Conservation (phyloP, 53 echinoderm and acorn worm species). For the Hippasteria phrygiana region DNA sequence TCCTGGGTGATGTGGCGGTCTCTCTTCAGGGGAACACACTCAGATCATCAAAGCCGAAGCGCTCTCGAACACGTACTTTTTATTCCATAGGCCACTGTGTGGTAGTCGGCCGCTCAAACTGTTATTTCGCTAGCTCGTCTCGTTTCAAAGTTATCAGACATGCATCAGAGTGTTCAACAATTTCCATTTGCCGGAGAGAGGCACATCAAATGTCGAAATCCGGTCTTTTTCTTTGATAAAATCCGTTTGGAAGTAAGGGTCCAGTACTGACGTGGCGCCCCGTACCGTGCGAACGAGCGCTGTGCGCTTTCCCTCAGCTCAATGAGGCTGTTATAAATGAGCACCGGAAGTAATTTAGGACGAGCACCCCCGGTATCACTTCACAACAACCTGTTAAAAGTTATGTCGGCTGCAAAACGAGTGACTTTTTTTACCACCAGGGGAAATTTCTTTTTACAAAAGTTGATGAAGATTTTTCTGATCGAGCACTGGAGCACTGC, state of each 20-base stretch:
- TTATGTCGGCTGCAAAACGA: background rate
- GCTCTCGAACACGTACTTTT: background rate
- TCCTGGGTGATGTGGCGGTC: background rate
- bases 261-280: background rate
- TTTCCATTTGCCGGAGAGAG: constrained; percentile 10
- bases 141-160: background rate
- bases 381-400: constrained; percentile 58
- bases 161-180: constrained; percentile 6
- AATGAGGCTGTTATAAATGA: background rate
- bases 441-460: background rate
- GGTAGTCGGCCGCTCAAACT: background rate
- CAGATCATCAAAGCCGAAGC: background rate
- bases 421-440: background rate
- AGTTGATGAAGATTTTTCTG: background rate
- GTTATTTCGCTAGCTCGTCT: constrained; percentile 17
- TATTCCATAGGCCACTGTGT: constrained; percentile 4
- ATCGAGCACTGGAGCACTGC: no score
- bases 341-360: constrained; percentile 54
- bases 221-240: constrained; percentile 22
- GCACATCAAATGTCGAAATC: background rate
- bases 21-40: constrained; percentile 23
- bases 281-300: background rate
- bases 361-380: constrained; percentile 54
- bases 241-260: background rate
- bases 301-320: background rate